A percentile compares a stretch with the other conserved stretches of the same genome.
Conservation (phyloP, 1,140 invertebrate genomes). For the Pseudachorutes palmiensis region DNA sequence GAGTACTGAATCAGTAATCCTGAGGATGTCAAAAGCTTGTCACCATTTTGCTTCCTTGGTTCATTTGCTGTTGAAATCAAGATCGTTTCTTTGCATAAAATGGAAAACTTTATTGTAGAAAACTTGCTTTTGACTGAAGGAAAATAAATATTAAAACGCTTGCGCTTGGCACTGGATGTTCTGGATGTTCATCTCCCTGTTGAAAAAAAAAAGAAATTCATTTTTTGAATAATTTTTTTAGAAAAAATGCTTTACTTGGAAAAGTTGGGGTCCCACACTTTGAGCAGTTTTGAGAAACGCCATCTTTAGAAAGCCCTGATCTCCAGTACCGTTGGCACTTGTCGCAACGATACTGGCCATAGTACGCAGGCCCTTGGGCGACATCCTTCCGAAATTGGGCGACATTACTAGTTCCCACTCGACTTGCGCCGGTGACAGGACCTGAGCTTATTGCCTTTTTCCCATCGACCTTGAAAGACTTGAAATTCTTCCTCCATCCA, state of each 20-base stretch:
- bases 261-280: slow-evolving; percentile 9
- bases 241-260: background rate
- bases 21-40: background rate
- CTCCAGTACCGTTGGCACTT: slow-evolving; percentile 3
- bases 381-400: too few species aligned
- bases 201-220: background rate
- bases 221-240: background rate
- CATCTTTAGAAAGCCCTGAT: background rate
- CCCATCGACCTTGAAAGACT: background rate
- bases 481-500: background rate
- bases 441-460: background rate
- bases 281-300: slow-evolving; percentile 5
- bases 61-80: background rate
- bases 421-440: background rate
- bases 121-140: background rate
- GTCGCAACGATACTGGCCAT: slow-evolving; percentile 5
- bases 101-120: too few species aligned
- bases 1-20: background rate
- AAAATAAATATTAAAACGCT: too few species aligned
- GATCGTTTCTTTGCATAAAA: too few species aligned
- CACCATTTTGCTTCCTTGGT: background rate
- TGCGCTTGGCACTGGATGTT: too few species aligned
- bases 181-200: background rate
- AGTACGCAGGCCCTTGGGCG: background rate
- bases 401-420: too few species aligned